phyloP scores from a whole-genome alignment of 2,888 invertebrate species.

The Prenolepis imparis region DNA sequence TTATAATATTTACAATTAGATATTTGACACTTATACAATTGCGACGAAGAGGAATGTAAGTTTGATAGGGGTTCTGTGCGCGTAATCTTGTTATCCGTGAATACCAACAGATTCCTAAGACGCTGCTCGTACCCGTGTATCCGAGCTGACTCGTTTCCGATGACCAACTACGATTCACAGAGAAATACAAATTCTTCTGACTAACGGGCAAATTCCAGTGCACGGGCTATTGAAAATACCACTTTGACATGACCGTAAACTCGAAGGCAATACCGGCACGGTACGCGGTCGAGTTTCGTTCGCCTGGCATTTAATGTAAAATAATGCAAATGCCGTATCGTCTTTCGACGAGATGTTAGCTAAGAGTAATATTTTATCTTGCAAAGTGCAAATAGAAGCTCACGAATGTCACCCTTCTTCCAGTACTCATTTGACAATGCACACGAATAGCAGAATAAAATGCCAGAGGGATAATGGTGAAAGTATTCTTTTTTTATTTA shows the following conservation, averaged over 20 bases:
- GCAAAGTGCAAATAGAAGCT: constrained; percentile 22
- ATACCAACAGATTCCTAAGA: constrained; percentile 62
- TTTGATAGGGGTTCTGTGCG: constrained; percentile 29
- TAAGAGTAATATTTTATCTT: constrained; percentile 19
- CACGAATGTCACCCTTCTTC: background rate
- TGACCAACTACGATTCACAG: constrained; percentile 58
- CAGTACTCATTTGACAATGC: background rate
- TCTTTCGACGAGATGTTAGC: constrained; percentile 15
- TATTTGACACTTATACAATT: constrained; percentile 7
- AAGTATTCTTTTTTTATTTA: background rate
- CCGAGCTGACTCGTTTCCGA: constrained; percentile 50
- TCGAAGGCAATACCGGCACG: constrained; percentile 61
- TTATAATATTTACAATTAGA: constrained; percentile 22
- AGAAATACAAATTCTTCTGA: constrained; percentile 84
- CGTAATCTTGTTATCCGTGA: constrained; percentile 26
- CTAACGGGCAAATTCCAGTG: constrained; percentile 77
- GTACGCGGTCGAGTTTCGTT: constrained; percentile 48
- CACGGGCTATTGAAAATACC: constrained; percentile 84
- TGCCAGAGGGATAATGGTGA: background rate
- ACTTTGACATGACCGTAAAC: constrained; percentile 80
- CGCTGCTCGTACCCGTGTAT: constrained; percentile 53
- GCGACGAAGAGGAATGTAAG: constrained; percentile 21
- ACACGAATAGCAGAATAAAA: background rate
- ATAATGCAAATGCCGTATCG: constrained; percentile 61
- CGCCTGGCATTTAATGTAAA: constrained; percentile 62